A percentile compares a stretch with the other conserved stretches of the same genome.
phyloP scores from a whole-genome alignment of 1,140 invertebrate genomes.

The Tribolium madens region DNA sequence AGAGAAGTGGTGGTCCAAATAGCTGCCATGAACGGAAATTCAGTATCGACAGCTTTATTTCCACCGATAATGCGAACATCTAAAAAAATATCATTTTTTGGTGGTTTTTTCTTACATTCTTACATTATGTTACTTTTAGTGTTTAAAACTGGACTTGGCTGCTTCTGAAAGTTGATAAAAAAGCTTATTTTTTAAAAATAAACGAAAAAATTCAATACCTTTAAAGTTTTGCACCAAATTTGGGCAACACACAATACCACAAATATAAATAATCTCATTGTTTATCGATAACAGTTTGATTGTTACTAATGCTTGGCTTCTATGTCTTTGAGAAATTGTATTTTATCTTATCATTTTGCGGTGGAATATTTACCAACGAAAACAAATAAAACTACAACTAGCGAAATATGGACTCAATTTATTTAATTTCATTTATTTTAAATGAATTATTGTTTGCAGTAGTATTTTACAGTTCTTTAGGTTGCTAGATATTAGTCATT shows the following conservation, averaged over 20 bases:
- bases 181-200: too few species aligned
- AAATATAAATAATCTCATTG: constrained; percentile 6
- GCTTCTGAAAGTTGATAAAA: too few species aligned
- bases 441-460: not conserved
- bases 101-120: not conserved
- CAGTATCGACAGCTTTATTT: not conserved
- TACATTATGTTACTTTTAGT: not conserved
- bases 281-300: constrained; percentile 8
- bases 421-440: not conserved
- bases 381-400: not conserved
- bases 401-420: not conserved
- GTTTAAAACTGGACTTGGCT: not conserved
- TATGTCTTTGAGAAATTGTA: not conserved
- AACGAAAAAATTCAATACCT: too few species aligned
- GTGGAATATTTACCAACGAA: not conserved
- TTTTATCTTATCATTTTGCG: constrained; percentile 15
- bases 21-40: not conserved
- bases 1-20: not conserved
- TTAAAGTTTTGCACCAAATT: not conserved
- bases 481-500: not conserved
- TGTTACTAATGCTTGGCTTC: constrained; percentile 1
- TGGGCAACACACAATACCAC: not conserved
- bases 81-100: not conserved
- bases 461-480: not conserved
- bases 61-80: not conserved